Evolutionary conservation across 2,113 vertebrate species (phyloP).

Genomic region (Megaceryle maxima): DNA sequence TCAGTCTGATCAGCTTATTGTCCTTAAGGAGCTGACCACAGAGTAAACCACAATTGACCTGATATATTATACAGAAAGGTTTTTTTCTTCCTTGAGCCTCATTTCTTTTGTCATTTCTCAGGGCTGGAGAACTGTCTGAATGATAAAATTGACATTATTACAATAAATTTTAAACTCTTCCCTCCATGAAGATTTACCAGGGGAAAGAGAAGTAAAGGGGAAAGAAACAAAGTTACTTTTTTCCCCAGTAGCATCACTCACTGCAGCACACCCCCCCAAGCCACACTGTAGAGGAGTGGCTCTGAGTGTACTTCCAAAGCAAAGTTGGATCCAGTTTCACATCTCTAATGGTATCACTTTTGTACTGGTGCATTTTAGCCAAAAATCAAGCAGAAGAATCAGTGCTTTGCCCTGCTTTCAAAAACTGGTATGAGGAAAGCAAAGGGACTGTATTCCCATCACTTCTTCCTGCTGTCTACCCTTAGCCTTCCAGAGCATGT

Average conservation of each 20-base stretch:
- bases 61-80: background rate
- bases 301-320: background rate
- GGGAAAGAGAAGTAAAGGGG: background rate
- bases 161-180: background rate
- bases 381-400: background rate
- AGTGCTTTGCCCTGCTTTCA: background rate
- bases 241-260: background rate
- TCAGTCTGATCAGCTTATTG: background rate
- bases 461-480: background rate
- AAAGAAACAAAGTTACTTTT: background rate
- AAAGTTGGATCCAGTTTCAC: background rate
- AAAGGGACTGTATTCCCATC: background rate
- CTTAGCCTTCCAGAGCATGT: background rate
- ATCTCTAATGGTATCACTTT: background rate
- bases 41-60: background rate
- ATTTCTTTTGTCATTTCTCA: background rate
- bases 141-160: background rate
- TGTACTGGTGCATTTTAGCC: background rate
- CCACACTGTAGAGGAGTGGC: background rate
- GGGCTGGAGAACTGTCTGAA: background rate
- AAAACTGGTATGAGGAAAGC: background rate
- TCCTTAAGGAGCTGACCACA: background rate
- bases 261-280: accelerated
- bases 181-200: background rate
- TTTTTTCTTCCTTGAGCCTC: background rate